Conservation (phyloP, 2,888 invertebrate species). For the Drosophila meridionalis region DNA sequence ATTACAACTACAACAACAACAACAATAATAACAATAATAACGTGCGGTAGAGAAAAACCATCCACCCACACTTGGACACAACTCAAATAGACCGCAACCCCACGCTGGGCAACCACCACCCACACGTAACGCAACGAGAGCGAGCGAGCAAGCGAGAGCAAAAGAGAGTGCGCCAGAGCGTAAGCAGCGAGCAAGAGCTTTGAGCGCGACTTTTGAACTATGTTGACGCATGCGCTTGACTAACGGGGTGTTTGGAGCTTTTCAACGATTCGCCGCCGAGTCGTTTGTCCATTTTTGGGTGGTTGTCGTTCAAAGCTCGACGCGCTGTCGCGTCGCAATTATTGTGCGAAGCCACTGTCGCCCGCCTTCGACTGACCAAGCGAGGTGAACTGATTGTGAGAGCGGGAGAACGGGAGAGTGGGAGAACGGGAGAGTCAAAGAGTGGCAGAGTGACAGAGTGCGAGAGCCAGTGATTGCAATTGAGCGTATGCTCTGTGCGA, state of each 20-base stretch:
- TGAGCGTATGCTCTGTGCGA: conserved; percentile 31
- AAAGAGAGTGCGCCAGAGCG: conserved; percentile 2
- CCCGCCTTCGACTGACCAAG: conserved; percentile 46
- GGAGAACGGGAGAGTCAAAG: conserved; percentile 6
- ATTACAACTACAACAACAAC: conserved; percentile 53
- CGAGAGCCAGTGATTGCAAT: conserved; percentile 20
- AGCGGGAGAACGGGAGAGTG: neutral
- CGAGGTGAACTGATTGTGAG: conserved; percentile 31
- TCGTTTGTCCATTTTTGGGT: conserved; percentile 73
- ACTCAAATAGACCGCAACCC: conserved; percentile 38
- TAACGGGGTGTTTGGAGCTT: conserved; percentile 52
- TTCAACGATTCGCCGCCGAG: conserved; percentile 24
- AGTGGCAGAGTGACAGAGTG: neutral
- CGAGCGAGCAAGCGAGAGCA: neutral
- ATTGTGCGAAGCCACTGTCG: conserved; percentile 20
- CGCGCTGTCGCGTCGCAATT: conserved; percentile 70
- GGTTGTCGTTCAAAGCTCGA: conserved; percentile 53
- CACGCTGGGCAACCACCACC: conserved; percentile 45
- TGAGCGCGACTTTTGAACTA: conserved; percentile 35
- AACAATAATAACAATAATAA: conserved; percentile 32
- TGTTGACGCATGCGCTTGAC: conserved; percentile 55
- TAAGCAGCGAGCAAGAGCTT: conserved; percentile 17
- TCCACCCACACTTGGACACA: conserved; percentile 39
- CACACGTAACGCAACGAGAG: conserved; percentile 20
- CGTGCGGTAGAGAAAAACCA: conserved; percentile 41